phyloP scores from a whole-genome alignment of 2,888 invertebrate species.

The Branchinecta sandiegonensis region DNA sequence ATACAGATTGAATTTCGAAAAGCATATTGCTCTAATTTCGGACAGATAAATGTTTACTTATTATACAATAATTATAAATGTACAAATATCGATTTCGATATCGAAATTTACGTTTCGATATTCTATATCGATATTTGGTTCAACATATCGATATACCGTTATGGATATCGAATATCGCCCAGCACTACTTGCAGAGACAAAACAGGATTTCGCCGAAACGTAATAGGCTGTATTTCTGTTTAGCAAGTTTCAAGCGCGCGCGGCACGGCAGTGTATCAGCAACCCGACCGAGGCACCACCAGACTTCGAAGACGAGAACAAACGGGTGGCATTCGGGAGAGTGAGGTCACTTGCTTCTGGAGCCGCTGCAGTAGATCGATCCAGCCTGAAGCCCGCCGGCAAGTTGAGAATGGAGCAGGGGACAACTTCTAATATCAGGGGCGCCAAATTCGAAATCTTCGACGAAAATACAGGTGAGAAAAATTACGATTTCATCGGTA shows the following conservation, averaged over 20 bases:
- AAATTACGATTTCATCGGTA: too few species aligned
- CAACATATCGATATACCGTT: too few species aligned
- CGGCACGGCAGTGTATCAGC: neutral
- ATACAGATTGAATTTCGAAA: too few species aligned
- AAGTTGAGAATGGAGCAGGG: neutral
- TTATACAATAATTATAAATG: too few species aligned
- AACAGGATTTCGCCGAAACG: too few species aligned
- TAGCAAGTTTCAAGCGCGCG: constrained; percentile 15
- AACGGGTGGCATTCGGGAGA: neutral
- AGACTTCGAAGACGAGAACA: neutral
- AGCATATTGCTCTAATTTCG: too few species aligned
- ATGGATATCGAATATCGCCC: too few species aligned
- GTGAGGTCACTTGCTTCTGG: neutral
- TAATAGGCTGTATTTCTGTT: neutral
- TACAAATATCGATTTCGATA: too few species aligned
- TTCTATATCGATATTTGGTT: too few species aligned
- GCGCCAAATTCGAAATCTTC: neutral
- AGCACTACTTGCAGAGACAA: too few species aligned
- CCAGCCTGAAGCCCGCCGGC: neutral
- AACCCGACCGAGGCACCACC: neutral
- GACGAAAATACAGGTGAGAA: neutral
- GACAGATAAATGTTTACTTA: too few species aligned
- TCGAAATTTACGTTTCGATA: too few species aligned
- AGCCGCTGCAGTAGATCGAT: neutral
- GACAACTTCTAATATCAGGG: neutral